Percentiles rank a stretch among this genome's conserved stretches.
Evolutionary conservation across 2,113 vertebrate species (phyloP).

Genomic region (Ptilonorhynchus violaceus): DNA sequence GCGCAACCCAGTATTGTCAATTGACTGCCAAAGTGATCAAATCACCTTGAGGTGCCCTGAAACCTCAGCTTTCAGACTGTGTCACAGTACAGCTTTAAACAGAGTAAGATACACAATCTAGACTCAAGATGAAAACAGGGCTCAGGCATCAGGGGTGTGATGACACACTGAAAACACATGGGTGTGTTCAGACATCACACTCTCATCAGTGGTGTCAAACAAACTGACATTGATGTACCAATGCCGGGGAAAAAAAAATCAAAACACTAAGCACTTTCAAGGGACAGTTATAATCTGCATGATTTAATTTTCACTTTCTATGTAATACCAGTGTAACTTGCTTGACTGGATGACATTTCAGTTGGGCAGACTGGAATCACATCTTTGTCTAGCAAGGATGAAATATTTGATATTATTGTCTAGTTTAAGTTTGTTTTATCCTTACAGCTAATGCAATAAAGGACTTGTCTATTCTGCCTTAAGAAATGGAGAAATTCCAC

Average conservation of each 20-base stretch:
- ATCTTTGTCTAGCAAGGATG: not conserved
- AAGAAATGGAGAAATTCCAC: not conserved
- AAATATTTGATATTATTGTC: not conserved
- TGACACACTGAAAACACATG: not conserved
- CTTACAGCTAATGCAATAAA: not conserved
- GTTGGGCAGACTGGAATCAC: not conserved
- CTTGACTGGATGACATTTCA: not conserved
- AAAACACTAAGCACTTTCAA: not conserved
- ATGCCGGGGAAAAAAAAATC: not conserved
- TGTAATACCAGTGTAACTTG: not conserved
- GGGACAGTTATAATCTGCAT: not conserved
- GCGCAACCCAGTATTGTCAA: not conserved
- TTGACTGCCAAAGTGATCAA: accelerated
- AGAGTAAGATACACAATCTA: not conserved
- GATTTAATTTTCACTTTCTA: not conserved
- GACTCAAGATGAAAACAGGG: not conserved
- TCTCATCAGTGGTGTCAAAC: not conserved
- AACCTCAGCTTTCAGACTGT: not conserved
- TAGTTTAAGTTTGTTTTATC: not conserved
- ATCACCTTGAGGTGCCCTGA: not conserved
- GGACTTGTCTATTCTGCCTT: not conserved
- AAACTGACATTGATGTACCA: not conserved
- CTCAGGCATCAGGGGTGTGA: not conserved
- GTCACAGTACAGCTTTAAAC: not conserved
- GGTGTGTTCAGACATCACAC: not conserved